Base-by-base conservation (phyloP, 2,113 vertebrate genomes). In the Eclectus roratus region DNA sequence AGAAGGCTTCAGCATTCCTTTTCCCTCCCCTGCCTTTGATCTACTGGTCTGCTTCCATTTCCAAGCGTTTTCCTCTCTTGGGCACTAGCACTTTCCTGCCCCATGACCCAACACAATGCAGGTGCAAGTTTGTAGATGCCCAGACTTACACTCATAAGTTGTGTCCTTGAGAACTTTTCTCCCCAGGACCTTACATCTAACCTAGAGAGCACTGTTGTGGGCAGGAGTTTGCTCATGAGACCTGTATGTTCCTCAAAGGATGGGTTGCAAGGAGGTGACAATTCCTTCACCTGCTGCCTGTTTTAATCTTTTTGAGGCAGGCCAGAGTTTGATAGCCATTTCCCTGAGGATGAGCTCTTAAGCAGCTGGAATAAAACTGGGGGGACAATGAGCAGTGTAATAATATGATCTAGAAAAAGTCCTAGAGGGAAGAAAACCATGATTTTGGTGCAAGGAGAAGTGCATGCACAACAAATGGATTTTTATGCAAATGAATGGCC, bases 21-120 rank as follows among this genome's bases (percentile, higher is more conserved):
- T 77, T 73, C 31, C 20, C 37, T 83, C 63, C 64, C 23, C 9
- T 69, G 20, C 29, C 24, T 61, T 33, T 7, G 7, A 35, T 21
- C 23, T 46, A 9, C 27, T 37, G 29, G 13, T 56, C 56, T 13
- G 3, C n/a, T 88, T 50, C 43, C 23, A 24, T 46, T 72, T 88
- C 19, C 27, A 82, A 58, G 27, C 4, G 19, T 49, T 50, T 53
- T 39, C 28, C 61, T 69, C 44, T 60, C 35, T 27, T 6, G 1
- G 13, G 23, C 17, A 9, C n/a, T 20, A 33, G 7, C 9, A 1
- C 16, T 41, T 56, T 73, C 16, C 31, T 80, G 37, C 11, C 27
- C 23, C 23, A 6, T 0, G 2, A 44, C 44, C 6, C 17, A 12
- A 27, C 11, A 10, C 2, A n/a, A 46, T 41, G 29, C 3, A n/a